Percentiles rank a stretch among this genome's conserved stretches.
These are phyloP conservation scores for Dicerorhinus sumatrensis DNA, from an alignment of 2,113 vertebrate species.

Conservation along the genomic window DNA sequence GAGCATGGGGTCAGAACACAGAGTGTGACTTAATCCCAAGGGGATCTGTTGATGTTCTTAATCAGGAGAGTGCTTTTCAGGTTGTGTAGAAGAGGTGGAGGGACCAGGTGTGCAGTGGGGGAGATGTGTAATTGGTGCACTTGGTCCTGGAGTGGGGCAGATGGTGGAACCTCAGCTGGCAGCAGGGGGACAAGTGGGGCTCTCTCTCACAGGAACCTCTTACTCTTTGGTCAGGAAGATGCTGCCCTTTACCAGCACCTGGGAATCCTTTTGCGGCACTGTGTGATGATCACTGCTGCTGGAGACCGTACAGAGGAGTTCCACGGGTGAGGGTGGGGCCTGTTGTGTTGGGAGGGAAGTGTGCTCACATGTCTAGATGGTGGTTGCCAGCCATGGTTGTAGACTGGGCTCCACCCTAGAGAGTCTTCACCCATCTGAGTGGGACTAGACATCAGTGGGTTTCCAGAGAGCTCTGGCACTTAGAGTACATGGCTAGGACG, in stretches of 20 bases:
- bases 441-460: not conserved
- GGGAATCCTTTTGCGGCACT: constrained; percentile 94
- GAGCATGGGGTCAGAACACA: not conserved
- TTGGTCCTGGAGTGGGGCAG: not conserved
- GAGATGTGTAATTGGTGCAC: fast-evolving
- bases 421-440: not conserved
- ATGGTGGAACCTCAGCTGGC: not conserved
- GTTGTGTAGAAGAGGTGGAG: fast-evolving
- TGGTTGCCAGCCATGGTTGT: not conserved
- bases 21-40: not conserved
- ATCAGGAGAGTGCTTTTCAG: not conserved
- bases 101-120: not conserved
- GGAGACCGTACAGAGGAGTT: constrained; percentile 94
- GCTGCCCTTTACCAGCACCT: constrained; percentile 92
- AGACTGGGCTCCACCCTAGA: too few species aligned
- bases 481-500: fast-evolving
- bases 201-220: not conserved
- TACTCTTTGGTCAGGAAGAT: constrained; percentile 90
- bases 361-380: not conserved
- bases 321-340: constrained; percentile 88
- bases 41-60: fast-evolving
- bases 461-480: not conserved
- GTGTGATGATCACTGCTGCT: constrained; percentile 91
- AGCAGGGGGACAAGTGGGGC: not conserved
- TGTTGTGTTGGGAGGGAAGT: not conserved